Conservation (phyloP, 2,888 invertebrate genomes). For the Herminia tarsipennalis region DNA sequence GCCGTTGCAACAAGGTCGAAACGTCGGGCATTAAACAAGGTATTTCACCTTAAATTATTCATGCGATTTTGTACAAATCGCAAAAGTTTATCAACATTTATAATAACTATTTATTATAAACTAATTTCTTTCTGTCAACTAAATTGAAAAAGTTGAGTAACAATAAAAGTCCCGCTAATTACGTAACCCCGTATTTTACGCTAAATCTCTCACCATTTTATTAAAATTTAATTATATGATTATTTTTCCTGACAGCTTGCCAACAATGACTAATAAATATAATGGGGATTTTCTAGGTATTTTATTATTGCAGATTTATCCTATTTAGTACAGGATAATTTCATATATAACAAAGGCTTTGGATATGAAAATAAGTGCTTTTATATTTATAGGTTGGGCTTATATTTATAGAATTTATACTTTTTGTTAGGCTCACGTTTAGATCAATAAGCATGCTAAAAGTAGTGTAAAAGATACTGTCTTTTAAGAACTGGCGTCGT, state of each 20-base stretch:
- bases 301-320: constrained; percentile 25
- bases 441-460: not conserved
- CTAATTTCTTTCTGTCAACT: no score
- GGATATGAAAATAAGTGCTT: constrained; percentile 16
- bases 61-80: no score
- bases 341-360: constrained; percentile 9
- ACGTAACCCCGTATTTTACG: constrained; percentile 8
- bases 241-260: constrained; percentile 5
- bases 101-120: no score
- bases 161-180: constrained; percentile 3
- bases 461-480: no score
- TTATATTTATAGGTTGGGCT: constrained; percentile 8
- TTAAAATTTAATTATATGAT: constrained; percentile 8
- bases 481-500: no score
- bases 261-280: constrained; percentile 27
- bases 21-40: no score
- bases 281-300: constrained; percentile 30
- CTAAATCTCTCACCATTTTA: not conserved
- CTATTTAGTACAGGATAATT: constrained; percentile 36
- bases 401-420: no score
- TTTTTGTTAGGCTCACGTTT: no score
- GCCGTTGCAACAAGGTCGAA: no score
- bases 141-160: not conserved
- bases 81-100: no score
- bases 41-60: no score